Evolutionary conservation across 2,113 vertebrate species (phyloP).

Genomic region (Antechinus stuartii): DNA sequence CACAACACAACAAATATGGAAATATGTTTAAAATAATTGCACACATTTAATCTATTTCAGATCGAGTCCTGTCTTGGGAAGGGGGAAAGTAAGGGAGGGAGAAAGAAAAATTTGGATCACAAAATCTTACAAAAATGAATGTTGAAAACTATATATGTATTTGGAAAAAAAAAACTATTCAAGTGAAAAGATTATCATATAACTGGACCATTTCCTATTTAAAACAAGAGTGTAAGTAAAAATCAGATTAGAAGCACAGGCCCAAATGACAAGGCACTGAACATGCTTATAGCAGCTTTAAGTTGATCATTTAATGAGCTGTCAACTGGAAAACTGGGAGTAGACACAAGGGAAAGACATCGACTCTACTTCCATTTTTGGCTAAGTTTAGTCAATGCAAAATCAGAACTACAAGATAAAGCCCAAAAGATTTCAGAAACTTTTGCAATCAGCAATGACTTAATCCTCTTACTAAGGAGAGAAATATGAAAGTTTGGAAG

Average conservation of each 20-base stretch:
- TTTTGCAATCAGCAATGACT: neutral
- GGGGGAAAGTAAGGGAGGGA: too few species aligned
- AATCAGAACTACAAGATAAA: neutral
- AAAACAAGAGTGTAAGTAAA: neutral
- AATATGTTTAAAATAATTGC: too few species aligned
- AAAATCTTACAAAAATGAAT: too few species aligned
- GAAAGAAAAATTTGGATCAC: too few species aligned
- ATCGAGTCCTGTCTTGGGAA: too few species aligned
- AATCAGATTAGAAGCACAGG: neutral
- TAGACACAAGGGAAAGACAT: neutral
- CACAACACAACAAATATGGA: too few species aligned
- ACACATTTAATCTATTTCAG: too few species aligned
- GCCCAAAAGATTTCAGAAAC: neutral
- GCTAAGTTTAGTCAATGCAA: neutral
- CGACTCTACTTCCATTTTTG: neutral
- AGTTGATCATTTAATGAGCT: neutral
- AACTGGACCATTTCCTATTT: neutral
- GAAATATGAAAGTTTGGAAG: neutral
- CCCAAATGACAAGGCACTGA: neutral
- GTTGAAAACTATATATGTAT: too few species aligned
- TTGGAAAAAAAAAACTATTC: too few species aligned
- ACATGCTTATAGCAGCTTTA: neutral
- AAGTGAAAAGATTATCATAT: neutral
- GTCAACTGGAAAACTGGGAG: neutral
- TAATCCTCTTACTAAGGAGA: neutral